These are phyloP conservation scores for Philonicus albiceps DNA, from an alignment of 2,888 invertebrate genomes.

Conservation along the genomic window DNA sequence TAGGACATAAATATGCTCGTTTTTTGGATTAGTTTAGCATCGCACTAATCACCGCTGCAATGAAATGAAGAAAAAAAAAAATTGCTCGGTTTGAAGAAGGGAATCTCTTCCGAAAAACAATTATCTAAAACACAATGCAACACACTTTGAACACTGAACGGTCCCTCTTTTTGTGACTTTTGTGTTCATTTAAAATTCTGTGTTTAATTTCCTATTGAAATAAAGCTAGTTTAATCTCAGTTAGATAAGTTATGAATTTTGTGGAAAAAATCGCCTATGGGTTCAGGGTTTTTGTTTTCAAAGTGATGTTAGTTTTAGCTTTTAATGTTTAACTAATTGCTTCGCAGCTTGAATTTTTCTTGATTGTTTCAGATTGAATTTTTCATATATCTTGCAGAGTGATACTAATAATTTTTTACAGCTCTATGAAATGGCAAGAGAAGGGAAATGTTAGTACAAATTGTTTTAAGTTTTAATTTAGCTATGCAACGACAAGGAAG, in stretches of 20 bases:
- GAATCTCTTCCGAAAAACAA: neutral
- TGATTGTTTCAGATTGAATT: neutral
- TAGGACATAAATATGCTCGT: neutral
- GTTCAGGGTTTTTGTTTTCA: neutral
- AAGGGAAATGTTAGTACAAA: neutral
- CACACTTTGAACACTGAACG: neutral
- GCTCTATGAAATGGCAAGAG: neutral
- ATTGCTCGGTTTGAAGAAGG: neutral
- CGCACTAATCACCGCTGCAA: neutral
- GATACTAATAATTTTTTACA: conserved; percentile 22
- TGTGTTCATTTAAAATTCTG: neutral
- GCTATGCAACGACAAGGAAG: neutral
- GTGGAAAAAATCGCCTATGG: neutral
- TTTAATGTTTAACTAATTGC: neutral
- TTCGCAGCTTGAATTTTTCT: neutral
- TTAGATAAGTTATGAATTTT: neutral
- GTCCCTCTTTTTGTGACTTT: neutral
- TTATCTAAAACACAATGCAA: neutral
- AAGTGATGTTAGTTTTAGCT: neutral
- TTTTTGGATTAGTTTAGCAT: neutral
- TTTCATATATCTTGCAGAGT: conserved; percentile 9
- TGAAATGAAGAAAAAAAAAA: neutral
- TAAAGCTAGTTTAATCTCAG: neutral
- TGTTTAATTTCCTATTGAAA: neutral
- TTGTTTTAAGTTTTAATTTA: neutral